These are phyloP conservation scores for Grammatotria lemairii DNA, from an alignment of 2,113 vertebrate species.

Conservation along the genomic window DNA sequence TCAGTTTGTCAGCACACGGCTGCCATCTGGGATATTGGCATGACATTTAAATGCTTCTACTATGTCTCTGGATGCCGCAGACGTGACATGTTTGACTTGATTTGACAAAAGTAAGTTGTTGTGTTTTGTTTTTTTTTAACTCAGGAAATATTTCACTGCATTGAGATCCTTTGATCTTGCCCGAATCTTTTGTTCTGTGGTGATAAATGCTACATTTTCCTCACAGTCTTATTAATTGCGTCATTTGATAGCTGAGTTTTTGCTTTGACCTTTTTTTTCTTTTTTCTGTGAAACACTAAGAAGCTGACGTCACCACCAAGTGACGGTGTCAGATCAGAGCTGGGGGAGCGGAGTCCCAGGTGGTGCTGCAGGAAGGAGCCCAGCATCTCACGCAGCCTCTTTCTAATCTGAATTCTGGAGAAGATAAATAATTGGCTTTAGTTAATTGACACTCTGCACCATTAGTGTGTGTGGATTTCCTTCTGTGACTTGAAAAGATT, in stretches of 20 bases:
- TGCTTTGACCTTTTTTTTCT: background rate
- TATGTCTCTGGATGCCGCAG: background rate
- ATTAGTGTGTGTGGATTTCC: background rate
- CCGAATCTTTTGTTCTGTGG: background rate
- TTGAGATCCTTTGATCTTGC: background rate
- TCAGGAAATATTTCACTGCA: background rate
- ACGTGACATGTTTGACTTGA: background rate
- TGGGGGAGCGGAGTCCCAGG: background rate
- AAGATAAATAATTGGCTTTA: slow-evolving; percentile 26
- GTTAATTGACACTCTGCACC: slow-evolving; percentile 3
- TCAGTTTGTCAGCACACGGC: background rate
- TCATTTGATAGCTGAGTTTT: background rate
- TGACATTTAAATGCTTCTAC: background rate
- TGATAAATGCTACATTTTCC: background rate
- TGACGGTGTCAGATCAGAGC: background rate
- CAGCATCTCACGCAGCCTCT: background rate
- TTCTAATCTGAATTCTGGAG: slow-evolving; percentile 27
- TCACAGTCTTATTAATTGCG: background rate
- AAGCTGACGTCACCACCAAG: background rate
- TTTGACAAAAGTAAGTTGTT: background rate
- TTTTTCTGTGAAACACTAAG: background rate
- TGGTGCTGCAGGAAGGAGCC: background rate
- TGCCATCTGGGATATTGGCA: background rate
- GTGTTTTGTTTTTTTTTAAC: background rate
- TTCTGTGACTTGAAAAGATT: background rate